Conservation (phyloP, 1,140 invertebrate species). For the Leptopilina boulardi region DNA sequence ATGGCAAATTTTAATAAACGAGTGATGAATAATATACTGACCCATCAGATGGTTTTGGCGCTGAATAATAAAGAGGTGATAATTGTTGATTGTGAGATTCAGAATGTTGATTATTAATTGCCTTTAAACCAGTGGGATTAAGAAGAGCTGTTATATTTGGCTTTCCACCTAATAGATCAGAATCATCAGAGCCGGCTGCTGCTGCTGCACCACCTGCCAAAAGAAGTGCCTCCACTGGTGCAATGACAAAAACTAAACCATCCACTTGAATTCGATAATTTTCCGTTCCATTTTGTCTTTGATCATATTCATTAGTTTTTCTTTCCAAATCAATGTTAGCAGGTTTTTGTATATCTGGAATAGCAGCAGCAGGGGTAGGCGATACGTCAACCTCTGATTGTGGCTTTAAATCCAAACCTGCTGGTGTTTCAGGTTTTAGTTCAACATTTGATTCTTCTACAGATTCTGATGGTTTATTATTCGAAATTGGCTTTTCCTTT, state of each 20-base stretch:
- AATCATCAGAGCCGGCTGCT: slow-evolving; percentile 44
- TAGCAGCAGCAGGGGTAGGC: slow-evolving; percentile 16
- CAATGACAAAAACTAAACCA: slow-evolving; percentile 80
- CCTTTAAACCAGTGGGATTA: background rate
- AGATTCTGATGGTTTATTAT: background rate
- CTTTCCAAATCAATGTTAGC: slow-evolving; percentile 10
- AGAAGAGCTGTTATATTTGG: background rate
- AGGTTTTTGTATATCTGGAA: slow-evolving; percentile 33
- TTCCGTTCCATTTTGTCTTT: slow-evolving; percentile 83
- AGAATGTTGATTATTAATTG: slow-evolving; percentile 44
- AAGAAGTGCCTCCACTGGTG: slow-evolving; percentile 78
- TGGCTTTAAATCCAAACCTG: background rate
- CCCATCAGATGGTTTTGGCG: slow-evolving; percentile 45
- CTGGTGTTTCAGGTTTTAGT: background rate
- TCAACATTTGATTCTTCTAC: slow-evolving; percentile 22
- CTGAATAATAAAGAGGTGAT: background rate
- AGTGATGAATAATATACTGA: background rate
- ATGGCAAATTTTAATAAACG: background rate
- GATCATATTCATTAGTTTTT: slow-evolving; percentile 77
- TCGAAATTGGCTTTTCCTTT: background rate
- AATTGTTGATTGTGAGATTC: slow-evolving; percentile 40
- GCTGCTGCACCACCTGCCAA: slow-evolving; percentile 59
- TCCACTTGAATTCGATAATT: slow-evolving; percentile 82
- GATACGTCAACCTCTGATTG: slow-evolving; percentile 30
- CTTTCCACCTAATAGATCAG: slow-evolving; percentile 33